A percentile compares a stretch with the other conserved stretches of the same genome.
phyloP scores from a whole-genome alignment of 2,888 invertebrate genomes.

The Noctua janthina region DNA sequence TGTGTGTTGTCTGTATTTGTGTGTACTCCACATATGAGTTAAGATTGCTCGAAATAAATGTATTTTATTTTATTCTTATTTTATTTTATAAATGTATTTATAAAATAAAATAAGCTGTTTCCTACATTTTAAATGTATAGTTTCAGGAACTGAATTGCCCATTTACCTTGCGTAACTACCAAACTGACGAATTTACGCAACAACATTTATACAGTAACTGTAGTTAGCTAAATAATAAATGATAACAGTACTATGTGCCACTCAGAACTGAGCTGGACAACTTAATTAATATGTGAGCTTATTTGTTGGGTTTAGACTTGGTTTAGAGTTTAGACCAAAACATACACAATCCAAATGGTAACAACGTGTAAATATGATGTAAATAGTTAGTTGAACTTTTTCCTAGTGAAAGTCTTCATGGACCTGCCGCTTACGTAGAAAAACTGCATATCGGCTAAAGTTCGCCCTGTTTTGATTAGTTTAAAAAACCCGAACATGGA shows the following conservation, averaged over 20 bases:
- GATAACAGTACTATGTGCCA: conserved; percentile 8
- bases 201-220: neutral
- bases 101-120: too few species aligned
- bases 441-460: too few species aligned
- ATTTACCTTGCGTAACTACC: neutral
- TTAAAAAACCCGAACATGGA: too few species aligned
- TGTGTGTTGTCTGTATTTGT: too few species aligned
- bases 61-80: too few species aligned
- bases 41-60: too few species aligned
- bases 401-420: too few species aligned
- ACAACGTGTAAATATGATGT: neutral
- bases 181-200: conserved; percentile 5
- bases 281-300: neutral
- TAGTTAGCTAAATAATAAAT: conserved; percentile 29
- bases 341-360: neutral
- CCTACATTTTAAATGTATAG: neutral
- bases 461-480: too few species aligned
- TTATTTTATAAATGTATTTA: too few species aligned
- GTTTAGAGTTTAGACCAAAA: neutral
- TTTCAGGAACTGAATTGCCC: neutral
- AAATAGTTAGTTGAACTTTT: too few species aligned
- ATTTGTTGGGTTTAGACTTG: conserved; percentile 22
- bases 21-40: too few species aligned
- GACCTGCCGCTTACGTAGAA: too few species aligned
- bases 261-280: conserved; percentile 10